phyloP scores from a whole-genome alignment of 2,113 vertebrate genomes.

The Megaceryle maxima region DNA sequence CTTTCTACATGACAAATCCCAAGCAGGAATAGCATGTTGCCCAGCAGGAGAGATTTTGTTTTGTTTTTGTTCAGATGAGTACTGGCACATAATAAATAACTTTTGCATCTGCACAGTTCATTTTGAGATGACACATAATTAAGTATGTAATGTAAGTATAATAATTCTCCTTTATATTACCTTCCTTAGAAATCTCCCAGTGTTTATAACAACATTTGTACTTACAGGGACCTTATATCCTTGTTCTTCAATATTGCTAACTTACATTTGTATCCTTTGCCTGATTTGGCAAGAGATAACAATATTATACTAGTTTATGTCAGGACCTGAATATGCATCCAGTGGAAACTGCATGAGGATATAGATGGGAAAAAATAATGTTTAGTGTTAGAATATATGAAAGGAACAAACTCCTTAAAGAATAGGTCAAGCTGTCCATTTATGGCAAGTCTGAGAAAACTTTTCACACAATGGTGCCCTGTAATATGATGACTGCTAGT shows the following conservation, averaged over 20 bases:
- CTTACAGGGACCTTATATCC: background rate
- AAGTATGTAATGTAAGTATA: background rate
- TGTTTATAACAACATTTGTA: background rate
- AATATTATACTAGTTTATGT: background rate
- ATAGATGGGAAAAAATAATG: background rate
- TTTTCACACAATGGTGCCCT: background rate
- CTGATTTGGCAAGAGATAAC: background rate
- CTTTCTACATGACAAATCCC: background rate
- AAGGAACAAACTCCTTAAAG: background rate
- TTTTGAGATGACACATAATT: constrained; percentile 3
- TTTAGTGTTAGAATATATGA: background rate
- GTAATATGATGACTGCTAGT: background rate
- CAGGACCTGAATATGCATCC: background rate
- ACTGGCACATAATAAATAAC: background rate
- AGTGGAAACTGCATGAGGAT: background rate
- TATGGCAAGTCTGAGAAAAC: background rate
- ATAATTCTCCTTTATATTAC: background rate
- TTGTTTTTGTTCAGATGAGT: background rate
- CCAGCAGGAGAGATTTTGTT: background rate
- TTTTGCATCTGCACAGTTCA: background rate
- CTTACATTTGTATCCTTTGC: background rate
- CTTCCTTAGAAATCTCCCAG: background rate
- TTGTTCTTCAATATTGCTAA: background rate
- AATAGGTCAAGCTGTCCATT: background rate
- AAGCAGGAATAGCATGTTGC: background rate